Conservation (phyloP, 2,888 invertebrate genomes). For the Globia sparganii region DNA sequence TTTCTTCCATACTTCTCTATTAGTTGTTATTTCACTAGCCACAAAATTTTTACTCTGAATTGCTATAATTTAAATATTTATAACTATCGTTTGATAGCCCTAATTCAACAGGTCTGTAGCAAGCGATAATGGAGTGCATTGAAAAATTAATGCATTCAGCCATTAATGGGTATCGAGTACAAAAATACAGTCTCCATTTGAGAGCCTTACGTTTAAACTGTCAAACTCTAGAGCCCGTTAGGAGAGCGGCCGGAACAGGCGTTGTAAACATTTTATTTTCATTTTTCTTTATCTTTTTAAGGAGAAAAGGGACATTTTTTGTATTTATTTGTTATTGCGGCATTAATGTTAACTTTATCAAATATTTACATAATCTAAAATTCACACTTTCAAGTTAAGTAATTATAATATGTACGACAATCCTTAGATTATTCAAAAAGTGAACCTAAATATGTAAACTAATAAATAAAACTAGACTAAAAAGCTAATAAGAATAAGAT, state of each 20-base stretch:
- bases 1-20: background rate
- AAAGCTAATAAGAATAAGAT: too few species aligned
- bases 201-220: constrained; percentile 45
- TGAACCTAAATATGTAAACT: background rate
- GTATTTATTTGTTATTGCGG: background rate
- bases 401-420: background rate
- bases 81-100: background rate
- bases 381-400: background rate
- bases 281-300: too few species aligned
- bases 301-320: background rate
- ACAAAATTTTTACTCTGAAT: background rate
- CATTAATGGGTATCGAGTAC: background rate
- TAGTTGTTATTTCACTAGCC: background rate
- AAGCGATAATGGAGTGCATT: constrained; percentile 1
- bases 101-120: background rate
- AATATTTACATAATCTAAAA: background rate
- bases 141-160: constrained; percentile 8
- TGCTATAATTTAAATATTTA: background rate
- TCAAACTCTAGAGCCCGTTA: constrained; percentile 43
- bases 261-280: constrained; percentile 41
- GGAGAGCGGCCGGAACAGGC: constrained; percentile 26
- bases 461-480: too few species aligned
- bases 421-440: background rate
- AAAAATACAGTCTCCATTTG: constrained; percentile 44
- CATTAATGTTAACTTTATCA: background rate